A percentile compares a stretch with the other conserved stretches of the same genome.
phyloP scores from a whole-genome alignment of 2,113 vertebrate genomes.

The Poeciliopsis occidentalis region DNA sequence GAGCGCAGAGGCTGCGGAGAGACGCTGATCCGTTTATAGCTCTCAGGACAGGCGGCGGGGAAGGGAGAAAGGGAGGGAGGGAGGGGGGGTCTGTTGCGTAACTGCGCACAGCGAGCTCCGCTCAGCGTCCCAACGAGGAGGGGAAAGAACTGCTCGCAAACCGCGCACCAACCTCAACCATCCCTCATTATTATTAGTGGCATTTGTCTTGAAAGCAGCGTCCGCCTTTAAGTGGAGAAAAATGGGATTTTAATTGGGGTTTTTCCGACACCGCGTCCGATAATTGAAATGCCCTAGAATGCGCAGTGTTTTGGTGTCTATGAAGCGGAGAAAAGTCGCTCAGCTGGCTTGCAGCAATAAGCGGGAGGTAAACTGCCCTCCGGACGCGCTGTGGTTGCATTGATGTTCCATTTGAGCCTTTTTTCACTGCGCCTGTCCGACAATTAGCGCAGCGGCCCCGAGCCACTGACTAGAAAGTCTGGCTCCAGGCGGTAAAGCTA shows the following conservation, averaged over 20 bases:
- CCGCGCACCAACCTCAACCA: background rate
- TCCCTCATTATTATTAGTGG: background rate
- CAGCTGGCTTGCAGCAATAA: too few species aligned
- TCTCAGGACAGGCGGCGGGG: constrained; percentile 39
- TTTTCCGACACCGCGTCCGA: too few species aligned
- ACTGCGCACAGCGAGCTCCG: constrained; percentile 56
- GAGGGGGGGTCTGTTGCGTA: constrained; percentile 61
- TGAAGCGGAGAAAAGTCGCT: too few species aligned
- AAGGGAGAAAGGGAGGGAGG: too few species aligned
- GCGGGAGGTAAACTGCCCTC: background rate
- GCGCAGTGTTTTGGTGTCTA: too few species aligned
- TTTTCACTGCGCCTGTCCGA: constrained; percentile 5
- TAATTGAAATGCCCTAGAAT: background rate
- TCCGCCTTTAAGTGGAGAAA: background rate
- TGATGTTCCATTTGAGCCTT: background rate
- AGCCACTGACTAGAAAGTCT: background rate
- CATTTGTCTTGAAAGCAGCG: background rate
- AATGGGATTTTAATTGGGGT: background rate
- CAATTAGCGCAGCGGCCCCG: background rate
- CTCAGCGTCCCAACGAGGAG: constrained; percentile 30
- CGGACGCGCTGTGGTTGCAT: constrained; percentile 38
- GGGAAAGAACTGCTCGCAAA: constrained; percentile 5
- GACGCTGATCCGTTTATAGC: constrained; percentile 64
- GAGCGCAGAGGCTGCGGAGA: constrained; percentile 52
- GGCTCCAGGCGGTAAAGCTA: too few species aligned